phyloP scores from a whole-genome alignment of 1,140 invertebrate species.

The Diabrotica undecimpunctata region DNA sequence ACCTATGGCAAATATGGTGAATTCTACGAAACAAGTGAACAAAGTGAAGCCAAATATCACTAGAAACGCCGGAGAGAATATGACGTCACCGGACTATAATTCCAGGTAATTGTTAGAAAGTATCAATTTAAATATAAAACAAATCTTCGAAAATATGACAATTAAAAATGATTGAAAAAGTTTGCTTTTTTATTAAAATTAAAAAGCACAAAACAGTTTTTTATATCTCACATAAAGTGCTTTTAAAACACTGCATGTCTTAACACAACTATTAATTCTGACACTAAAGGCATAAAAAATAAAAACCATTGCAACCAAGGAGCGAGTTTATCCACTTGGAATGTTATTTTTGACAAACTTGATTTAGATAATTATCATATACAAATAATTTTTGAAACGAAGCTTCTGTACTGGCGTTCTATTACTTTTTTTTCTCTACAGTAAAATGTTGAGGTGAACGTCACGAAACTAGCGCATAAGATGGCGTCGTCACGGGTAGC shows the following conservation, averaged over 20 bases:
- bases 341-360: too few species aligned
- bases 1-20: slow-evolving; percentile 60
- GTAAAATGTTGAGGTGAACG: too few species aligned
- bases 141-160: background rate
- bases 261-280: too few species aligned
- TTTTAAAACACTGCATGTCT: background rate
- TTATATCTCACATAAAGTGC: background rate
- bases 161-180: background rate
- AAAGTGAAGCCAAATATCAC: slow-evolving; percentile 83
- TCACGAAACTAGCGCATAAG: too few species aligned
- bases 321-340: too few species aligned
- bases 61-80: slow-evolving; percentile 62
- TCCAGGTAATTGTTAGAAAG: slow-evolving; percentile 42
- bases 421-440: too few species aligned
- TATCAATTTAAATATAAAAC: background rate
- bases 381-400: too few species aligned
- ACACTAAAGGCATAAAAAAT: too few species aligned
- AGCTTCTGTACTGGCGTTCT: too few species aligned
- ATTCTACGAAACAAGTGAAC: slow-evolving; percentile 75
- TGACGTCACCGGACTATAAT: slow-evolving; percentile 50
- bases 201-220: background rate
- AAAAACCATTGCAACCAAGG: too few species aligned
- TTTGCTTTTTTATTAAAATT: background rate
- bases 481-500: too few species aligned
- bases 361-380: too few species aligned